A percentile compares a stretch with the other conserved stretches of the same genome.
Conservation (phyloP, 2,888 invertebrate species). For the Phlogophora meticulosa region DNA sequence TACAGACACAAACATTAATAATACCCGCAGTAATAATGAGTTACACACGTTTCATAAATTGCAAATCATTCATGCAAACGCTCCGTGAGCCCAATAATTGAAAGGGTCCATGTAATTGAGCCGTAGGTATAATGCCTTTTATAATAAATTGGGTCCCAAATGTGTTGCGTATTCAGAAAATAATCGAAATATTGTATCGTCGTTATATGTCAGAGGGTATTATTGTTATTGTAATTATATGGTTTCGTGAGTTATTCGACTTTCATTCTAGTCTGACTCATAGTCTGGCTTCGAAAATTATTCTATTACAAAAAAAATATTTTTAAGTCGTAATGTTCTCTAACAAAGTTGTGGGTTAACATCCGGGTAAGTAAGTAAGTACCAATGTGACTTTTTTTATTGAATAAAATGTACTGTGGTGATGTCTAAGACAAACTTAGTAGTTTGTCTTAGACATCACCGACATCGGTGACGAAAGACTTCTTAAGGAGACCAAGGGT, state of each 20-base stretch:
- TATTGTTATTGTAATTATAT: slow-evolving; percentile 13
- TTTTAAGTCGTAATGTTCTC: too few relatives aligned
- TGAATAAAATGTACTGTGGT: too few relatives aligned
- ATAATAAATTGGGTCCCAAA: slow-evolving; percentile 28
- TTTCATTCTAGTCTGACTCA: background rate
- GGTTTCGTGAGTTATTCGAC: slow-evolving; percentile 11
- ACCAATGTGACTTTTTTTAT: too few relatives aligned
- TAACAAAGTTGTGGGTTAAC: too few relatives aligned
- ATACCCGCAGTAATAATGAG: slow-evolving; percentile 9
- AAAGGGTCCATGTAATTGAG: slow-evolving; percentile 33
- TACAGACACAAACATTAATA: slow-evolving; percentile 10
- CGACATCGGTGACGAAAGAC: too few relatives aligned
- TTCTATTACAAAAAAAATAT: background rate
- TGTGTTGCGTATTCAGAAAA: slow-evolving; percentile 41
- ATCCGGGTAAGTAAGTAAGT: too few relatives aligned
- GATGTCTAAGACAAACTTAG: too few relatives aligned
- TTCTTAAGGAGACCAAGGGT: too few relatives aligned
- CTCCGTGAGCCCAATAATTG: slow-evolving; percentile 25
- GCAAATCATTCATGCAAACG: slow-evolving; percentile 34
- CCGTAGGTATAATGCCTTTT: slow-evolving; percentile 35
- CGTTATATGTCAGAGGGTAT: slow-evolving; percentile 3
- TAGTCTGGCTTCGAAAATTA: background rate
- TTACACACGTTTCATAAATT: slow-evolving; percentile 20
- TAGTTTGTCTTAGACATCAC: too few relatives aligned
- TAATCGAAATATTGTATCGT: slow-evolving; percentile 22